Percentiles rank a stretch among this genome's conserved stretches.
Evolutionary conservation across 2,888 invertebrate genomes (phyloP).

Genomic region (Abrostola tripartita): DNA sequence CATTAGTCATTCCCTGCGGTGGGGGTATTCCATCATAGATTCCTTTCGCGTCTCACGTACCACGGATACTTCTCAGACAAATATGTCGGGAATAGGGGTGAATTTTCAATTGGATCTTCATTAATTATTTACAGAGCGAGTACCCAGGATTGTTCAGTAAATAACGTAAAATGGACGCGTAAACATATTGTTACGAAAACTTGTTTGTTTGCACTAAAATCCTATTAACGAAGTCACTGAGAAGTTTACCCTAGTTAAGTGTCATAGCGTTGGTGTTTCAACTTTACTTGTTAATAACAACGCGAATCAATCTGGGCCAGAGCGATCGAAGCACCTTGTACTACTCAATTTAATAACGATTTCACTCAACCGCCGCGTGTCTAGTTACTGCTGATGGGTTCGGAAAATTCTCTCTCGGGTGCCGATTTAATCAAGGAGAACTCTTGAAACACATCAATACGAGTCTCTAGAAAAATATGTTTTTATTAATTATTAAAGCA

Average conservation of each 20-base stretch:
- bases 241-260: constrained; percentile 54
- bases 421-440: constrained; percentile 36
- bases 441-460: constrained; percentile 16
- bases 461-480: constrained; percentile 4
- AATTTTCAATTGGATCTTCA: constrained; percentile 69
- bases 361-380: constrained; percentile 22
- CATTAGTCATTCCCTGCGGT: constrained; percentile 73
- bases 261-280: constrained; percentile 29
- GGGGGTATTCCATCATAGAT: constrained; percentile 71
- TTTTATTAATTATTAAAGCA: constrained; percentile 20
- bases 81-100: constrained; percentile 67
- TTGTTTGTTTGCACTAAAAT: constrained; percentile 50
- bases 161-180: constrained; percentile 56
- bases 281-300: constrained; percentile 50
- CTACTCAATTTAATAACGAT: constrained; percentile 39
- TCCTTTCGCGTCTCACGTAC: constrained; percentile 67
- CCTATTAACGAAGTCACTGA: constrained; percentile 49
- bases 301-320: constrained; percentile 44
- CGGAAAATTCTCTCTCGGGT: constrained; percentile 27
- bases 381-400: constrained; percentile 31
- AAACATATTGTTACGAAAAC: constrained; percentile 48
- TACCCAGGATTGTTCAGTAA: constrained; percentile 57
- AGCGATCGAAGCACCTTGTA: constrained; percentile 40
- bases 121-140: constrained; percentile 65
- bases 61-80: constrained; percentile 68